Conservation (phyloP, 1,140 invertebrate genomes). For the Euwallacea similis region DNA sequence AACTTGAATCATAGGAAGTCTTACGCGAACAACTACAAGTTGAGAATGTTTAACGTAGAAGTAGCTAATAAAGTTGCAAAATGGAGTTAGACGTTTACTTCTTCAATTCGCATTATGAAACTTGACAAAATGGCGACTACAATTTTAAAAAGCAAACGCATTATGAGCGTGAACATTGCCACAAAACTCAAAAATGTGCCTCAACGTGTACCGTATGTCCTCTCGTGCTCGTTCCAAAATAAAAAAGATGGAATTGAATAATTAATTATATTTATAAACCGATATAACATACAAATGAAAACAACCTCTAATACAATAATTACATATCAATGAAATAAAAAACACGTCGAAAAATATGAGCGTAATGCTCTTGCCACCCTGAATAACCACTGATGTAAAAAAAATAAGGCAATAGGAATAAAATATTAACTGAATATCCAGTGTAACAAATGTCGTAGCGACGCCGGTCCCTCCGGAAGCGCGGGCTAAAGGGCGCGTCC, state of each 20-base stretch:
- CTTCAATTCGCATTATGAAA: too few species aligned
- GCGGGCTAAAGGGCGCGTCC: conserved; percentile 23
- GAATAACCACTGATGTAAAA: conserved; percentile 51
- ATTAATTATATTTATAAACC: conserved; percentile 45
- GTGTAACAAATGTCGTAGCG: conserved; percentile 31
- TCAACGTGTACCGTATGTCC: too few species aligned
- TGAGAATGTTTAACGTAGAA: too few species aligned
- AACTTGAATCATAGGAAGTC: too few species aligned
- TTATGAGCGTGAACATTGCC: too few species aligned
- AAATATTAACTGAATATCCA: conserved; percentile 35
- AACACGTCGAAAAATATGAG: conserved; percentile 43
- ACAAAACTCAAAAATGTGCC: too few species aligned
- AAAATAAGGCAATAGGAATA: conserved; percentile 47
- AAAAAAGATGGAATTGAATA: conserved; percentile 20
- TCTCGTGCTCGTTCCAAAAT: not conserved
- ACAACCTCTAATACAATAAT: conserved; percentile 42
- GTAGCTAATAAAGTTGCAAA: too few species aligned
- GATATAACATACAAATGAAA: conserved; percentile 45
- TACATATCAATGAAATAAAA: conserved; percentile 37
- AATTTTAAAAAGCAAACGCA: too few species aligned
- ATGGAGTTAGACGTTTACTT: too few species aligned
- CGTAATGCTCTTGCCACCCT: conserved; percentile 52
- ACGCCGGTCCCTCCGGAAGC: not conserved
- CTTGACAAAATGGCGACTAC: too few species aligned
- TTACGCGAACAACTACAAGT: too few species aligned